Evolutionary conservation across 2,113 vertebrate species (phyloP).

Genomic region (Colistium nudipinnis): DNA sequence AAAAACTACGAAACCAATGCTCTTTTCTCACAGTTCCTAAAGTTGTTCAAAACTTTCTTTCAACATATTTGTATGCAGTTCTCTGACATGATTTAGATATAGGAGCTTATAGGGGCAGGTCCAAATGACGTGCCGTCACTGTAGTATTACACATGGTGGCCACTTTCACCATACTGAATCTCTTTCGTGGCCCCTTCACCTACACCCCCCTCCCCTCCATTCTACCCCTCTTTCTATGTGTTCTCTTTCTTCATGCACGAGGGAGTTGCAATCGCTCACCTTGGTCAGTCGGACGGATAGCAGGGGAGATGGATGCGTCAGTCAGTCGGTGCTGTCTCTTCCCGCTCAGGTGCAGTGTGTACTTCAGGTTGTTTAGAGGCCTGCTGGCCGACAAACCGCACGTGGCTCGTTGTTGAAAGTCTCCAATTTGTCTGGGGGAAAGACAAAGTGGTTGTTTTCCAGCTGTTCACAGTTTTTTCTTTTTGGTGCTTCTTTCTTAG

Average conservation of each 20-base stretch:
- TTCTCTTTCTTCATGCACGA: constrained; percentile 70
- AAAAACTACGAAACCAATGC: not conserved
- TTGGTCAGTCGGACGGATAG: constrained; percentile 63
- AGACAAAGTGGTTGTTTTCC: constrained; percentile 36
- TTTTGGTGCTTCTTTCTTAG: constrained; percentile 2
- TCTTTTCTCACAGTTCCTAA: not conserved
- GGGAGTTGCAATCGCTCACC: constrained; percentile 37
- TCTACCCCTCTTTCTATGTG: constrained; percentile 29
- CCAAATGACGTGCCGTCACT: not conserved
- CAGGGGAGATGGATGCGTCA: constrained; percentile 75
- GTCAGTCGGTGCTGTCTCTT: constrained; percentile 68
- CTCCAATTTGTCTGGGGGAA: constrained; percentile 49
- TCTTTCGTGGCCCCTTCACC: not conserved
- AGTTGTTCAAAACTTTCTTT: constrained; percentile 5
- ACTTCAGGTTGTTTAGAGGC: constrained; percentile 63
- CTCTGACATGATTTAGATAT: constrained; percentile 4
- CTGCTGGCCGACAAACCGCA: constrained; percentile 45
- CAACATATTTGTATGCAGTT: not conserved
- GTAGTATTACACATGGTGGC: not conserved
- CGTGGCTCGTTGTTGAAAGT: constrained; percentile 17
- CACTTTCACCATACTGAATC: constrained; percentile 57
- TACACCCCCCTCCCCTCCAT: not conserved
- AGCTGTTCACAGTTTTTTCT: constrained; percentile 12
- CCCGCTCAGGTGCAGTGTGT: constrained; percentile 59
- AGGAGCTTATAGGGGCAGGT: not conserved